A percentile compares a stretch with the other conserved stretches of the same genome.
Conservation (phyloP, 2,888 invertebrate species). For the Lasioglossum zephyrum region DNA sequence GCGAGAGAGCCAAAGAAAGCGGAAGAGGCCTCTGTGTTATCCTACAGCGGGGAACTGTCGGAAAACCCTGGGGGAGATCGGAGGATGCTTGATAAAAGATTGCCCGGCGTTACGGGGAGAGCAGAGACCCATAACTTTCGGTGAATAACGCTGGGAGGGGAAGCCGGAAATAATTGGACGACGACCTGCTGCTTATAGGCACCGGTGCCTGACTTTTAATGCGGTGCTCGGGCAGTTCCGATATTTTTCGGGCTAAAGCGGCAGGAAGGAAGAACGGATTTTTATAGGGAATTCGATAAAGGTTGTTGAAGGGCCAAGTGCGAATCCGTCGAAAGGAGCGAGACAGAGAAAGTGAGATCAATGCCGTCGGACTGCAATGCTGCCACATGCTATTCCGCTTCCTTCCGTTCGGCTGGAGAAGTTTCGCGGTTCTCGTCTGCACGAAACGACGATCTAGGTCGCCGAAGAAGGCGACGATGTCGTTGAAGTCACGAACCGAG, state of each 20-base stretch:
- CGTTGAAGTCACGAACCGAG: constrained; percentile 50
- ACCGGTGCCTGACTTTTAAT: not conserved
- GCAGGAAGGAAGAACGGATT: not conserved
- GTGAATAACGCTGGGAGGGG: not conserved
- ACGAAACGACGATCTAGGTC: constrained; percentile 52
- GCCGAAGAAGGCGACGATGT: constrained; percentile 26
- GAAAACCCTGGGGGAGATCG: constrained; percentile 12
- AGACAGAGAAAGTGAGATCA: constrained; percentile 63
- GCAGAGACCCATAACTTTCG: not conserved
- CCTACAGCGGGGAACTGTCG: constrained; percentile 3
- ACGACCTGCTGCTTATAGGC: not conserved
- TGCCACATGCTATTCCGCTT: constrained; percentile 65
- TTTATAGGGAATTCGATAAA: too few species aligned
- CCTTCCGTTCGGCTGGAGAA: constrained; percentile 48
- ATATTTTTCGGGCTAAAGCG: not conserved
- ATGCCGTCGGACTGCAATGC: constrained; percentile 74
- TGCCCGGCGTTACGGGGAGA: not conserved
- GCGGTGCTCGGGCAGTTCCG: not conserved
- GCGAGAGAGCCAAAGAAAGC: constrained; percentile 24
- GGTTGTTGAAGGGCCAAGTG: too few species aligned
- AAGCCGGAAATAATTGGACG: constrained; percentile 1
- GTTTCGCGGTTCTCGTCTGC: constrained; percentile 43
- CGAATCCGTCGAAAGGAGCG: not conserved
- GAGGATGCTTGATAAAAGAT: constrained; percentile 17
- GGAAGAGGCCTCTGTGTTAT: constrained; percentile 35